Evolutionary conservation across 2,888 invertebrate species (phyloP).

Genomic region (Laothoe populi): DNA sequence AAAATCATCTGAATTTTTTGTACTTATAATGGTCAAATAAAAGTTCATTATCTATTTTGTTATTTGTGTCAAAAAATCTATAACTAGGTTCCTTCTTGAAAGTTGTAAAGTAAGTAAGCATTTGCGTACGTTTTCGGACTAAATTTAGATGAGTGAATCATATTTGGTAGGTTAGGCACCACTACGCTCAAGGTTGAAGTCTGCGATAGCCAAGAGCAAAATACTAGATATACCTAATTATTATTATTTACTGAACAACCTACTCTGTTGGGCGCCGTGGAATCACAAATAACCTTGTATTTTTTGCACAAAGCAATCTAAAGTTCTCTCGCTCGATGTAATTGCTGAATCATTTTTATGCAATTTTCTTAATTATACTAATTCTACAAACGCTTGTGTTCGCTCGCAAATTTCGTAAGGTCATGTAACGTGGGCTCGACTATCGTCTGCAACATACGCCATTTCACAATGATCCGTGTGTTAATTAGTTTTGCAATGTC

Average conservation of each 20-base stretch:
- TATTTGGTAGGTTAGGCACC: no score
- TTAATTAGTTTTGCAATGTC: slow-evolving; percentile 14
- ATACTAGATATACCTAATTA: slow-evolving; percentile 1
- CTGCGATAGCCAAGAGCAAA: neutral
- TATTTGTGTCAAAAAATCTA: neutral
- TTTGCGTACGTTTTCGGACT: neutral
- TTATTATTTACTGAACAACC: neutral
- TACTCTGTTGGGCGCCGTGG: neutral
- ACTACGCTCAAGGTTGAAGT: neutral
- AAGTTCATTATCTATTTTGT: no score
- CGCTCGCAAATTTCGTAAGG: slow-evolving; percentile 1
- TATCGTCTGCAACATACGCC: neutral
- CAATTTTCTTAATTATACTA: slow-evolving; percentile 3
- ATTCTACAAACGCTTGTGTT: neutral
- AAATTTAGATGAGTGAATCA: neutral
- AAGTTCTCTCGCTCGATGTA: neutral
- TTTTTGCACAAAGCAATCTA: slow-evolving; percentile 7
- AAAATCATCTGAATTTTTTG: no score
- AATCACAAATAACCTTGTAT: slow-evolving; percentile 8
- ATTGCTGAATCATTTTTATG: neutral
- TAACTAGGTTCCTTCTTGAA: neutral
- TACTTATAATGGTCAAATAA: no score
- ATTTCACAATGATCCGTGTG: slow-evolving; percentile 19
- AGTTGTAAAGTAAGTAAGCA: neutral
- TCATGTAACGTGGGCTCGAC: neutral